These are phyloP conservation scores for Sus cebifrons DNA, from an alignment of 2,797 vertebrate species.

Conservation along the genomic window DNA sequence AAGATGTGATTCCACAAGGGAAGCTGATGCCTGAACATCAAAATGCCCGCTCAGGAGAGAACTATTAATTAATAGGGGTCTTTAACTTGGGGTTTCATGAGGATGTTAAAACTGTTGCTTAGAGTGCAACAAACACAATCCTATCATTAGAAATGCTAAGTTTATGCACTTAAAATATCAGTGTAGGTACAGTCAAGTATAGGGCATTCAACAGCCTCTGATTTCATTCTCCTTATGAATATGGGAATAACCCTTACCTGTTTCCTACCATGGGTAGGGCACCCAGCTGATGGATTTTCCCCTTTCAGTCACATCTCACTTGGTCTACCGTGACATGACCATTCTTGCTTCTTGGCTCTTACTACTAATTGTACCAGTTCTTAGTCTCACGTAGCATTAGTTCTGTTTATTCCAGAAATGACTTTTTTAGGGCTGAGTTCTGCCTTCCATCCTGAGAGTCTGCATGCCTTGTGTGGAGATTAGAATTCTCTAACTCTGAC, in stretches of 20 bases:
- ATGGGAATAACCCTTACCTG: not conserved
- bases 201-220: not conserved
- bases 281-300: not conserved
- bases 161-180: not conserved
- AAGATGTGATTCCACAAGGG: not conserved
- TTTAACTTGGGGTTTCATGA: slow-evolving; percentile 16
- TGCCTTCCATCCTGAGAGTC: not conserved
- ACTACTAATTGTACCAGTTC: not conserved
- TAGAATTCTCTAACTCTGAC: not conserved
- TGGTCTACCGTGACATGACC: not conserved
- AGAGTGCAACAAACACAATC: not conserved
- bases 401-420: slow-evolving; percentile 1
- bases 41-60: not conserved
- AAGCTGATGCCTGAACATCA: not conserved
- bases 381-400: not conserved
- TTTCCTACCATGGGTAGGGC: not conserved
- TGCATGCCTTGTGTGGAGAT: not conserved
- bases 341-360: slow-evolving; percentile 22
- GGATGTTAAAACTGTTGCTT: not conserved
- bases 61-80: not conserved
- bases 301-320: slow-evolving; percentile 23
- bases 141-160: not conserved
- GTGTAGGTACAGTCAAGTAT: not conserved
- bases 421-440: not conserved
- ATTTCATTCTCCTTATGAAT: not conserved